Conservation (phyloP, 2,888 invertebrate genomes). For the Operophtera brumata region DNA sequence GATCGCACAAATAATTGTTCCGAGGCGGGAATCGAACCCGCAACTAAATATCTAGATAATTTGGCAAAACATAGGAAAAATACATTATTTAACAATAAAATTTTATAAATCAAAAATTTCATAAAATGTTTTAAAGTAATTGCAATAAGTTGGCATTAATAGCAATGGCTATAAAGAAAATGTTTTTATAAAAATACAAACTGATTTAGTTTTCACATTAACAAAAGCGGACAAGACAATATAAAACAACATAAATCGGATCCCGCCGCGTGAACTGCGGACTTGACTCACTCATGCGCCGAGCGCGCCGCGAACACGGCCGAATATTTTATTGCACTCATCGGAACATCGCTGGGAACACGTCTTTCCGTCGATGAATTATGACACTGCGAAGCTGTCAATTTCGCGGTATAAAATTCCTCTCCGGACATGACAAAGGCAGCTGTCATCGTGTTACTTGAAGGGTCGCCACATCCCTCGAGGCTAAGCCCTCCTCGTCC, state of each 20-base stretch:
- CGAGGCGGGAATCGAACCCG: too few relatives aligned
- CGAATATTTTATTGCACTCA: constrained; percentile 67
- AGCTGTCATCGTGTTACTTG: constrained; percentile 72
- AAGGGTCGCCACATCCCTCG: constrained; percentile 72
- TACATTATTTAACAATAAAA: too few relatives aligned
- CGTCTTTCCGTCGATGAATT: constrained; percentile 59
- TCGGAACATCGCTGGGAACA: constrained; percentile 59
- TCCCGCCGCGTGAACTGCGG: constrained; percentile 62
- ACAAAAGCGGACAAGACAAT: constrained; percentile 73
- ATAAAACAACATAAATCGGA: constrained; percentile 71
- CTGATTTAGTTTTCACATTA: constrained; percentile 75
- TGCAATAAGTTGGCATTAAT: constrained; percentile 14
- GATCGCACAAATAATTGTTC: too few relatives aligned
- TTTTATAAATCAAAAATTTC: too few relatives aligned
- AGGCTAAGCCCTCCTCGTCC: constrained; percentile 70
- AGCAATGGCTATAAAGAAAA: constrained; percentile 37
- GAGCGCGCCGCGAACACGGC: constrained; percentile 53
- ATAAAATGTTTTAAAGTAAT: too few relatives aligned
- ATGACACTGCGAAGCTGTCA: constrained; percentile 67
- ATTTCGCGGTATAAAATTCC: constrained; percentile 76
- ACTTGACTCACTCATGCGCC: constrained; percentile 53
- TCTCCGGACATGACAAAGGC: constrained; percentile 71
- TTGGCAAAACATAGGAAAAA: too few relatives aligned
- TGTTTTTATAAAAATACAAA: constrained; percentile 41
- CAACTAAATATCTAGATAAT: too few relatives aligned